phyloP scores from a whole-genome alignment of 2,797 vertebrate species.

The Epinephelus malabaricus region DNA sequence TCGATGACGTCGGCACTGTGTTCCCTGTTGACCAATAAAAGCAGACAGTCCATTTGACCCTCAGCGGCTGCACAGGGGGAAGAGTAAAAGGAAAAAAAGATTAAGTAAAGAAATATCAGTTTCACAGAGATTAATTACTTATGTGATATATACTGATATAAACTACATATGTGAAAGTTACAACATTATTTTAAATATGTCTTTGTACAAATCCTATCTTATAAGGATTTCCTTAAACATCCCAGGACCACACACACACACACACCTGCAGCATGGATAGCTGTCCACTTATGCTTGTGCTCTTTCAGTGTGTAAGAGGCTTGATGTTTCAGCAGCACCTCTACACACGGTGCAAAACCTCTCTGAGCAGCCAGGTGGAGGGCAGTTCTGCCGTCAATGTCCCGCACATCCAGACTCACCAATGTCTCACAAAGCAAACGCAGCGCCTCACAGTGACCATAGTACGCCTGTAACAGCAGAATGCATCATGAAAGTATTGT shows the following conservation, averaged over 20 bases:
- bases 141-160: too few species aligned
- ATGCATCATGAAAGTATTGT: background rate
- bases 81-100: background rate
- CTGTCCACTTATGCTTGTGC: slow-evolving; percentile 90
- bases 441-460: slow-evolving; percentile 95
- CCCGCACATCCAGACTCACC: slow-evolving; percentile 94
- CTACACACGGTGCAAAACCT: slow-evolving; percentile 92
- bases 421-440: slow-evolving; percentile 93
- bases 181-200: background rate
- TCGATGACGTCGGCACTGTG: slow-evolving; percentile 90
- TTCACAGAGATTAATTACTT: background rate
- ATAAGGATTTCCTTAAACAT: background rate
- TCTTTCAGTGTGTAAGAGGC: slow-evolving; percentile 93
- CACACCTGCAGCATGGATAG: slow-evolving; percentile 94
- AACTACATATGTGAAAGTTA: too few species aligned
- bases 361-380: slow-evolving; percentile 93
- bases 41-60: slow-evolving; percentile 94
- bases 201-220: background rate
- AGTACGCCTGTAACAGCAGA: slow-evolving; percentile 88
- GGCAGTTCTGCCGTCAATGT: slow-evolving; percentile 91
- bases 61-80: slow-evolving; percentile 88
- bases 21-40: slow-evolving; percentile 92
- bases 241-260: slow-evolving; percentile 6
- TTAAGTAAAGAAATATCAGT: background rate
- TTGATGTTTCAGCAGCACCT: slow-evolving; percentile 93